Conservation (phyloP, 2,888 invertebrate species). For the Melinopterus prodromus region DNA sequence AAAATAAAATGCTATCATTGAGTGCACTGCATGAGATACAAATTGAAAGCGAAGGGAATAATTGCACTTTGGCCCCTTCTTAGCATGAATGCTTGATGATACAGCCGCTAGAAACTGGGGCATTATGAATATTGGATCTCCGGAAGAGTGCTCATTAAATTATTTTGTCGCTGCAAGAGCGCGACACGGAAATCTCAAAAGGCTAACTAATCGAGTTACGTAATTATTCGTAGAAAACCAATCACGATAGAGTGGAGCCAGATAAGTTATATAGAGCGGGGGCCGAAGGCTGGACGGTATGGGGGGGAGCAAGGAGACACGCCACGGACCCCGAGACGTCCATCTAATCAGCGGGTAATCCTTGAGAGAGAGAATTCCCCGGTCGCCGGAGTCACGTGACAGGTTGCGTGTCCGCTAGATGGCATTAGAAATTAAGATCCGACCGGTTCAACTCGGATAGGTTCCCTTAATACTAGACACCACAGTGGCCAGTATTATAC, state of each 20-base stretch:
- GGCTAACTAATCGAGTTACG: conserved; percentile 21
- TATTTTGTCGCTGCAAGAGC: background rate
- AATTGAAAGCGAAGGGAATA: background rate
- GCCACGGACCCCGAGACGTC: conserved; percentile 14
- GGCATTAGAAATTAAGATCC: conserved; percentile 29
- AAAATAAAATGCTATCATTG: background rate
- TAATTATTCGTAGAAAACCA: conserved; percentile 22
- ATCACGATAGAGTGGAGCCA: conserved; percentile 10
- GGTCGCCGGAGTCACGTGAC: conserved; percentile 21
- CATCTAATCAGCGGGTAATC: conserved; percentile 28
- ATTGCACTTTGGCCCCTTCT: background rate
- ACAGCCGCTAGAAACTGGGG: background rate
- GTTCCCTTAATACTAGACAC: conserved; percentile 5
- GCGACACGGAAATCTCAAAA: conserved; percentile 12
- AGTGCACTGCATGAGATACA: background rate
- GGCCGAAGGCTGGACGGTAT: background rate
- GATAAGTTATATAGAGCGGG: background rate
- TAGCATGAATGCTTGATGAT: background rate
- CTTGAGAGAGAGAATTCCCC: conserved; percentile 22
- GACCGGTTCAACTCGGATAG: conserved; percentile 17
- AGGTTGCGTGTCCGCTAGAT: conserved; percentile 27
- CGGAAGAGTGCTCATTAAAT: background rate
- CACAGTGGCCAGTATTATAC: background rate
- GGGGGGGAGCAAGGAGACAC: background rate
- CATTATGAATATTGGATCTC: background rate